phyloP scores from a whole-genome alignment of 2,113 vertebrate species.

The Cephalopterus ornatus region DNA sequence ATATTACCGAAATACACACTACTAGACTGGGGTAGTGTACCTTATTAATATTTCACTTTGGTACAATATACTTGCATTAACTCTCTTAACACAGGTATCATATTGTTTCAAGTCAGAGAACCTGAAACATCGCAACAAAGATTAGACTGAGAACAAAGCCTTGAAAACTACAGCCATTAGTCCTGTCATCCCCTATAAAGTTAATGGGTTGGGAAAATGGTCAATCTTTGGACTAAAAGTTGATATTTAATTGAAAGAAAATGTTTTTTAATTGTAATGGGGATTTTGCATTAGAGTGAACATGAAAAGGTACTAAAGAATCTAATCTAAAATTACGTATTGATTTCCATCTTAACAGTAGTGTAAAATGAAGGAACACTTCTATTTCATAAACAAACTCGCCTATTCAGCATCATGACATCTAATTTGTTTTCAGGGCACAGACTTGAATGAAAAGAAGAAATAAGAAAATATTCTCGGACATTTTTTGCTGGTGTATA shows the following conservation, averaged over 20 bases:
- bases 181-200: slow-evolving; percentile 66
- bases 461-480: not conserved
- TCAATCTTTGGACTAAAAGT: slow-evolving; percentile 71
- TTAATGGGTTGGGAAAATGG: slow-evolving; percentile 73
- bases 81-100: slow-evolving; percentile 62
- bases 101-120: slow-evolving; percentile 58
- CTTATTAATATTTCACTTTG: slow-evolving; percentile 70
- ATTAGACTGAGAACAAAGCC: slow-evolving; percentile 61
- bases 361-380: slow-evolving; percentile 3
- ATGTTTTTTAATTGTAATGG: slow-evolving; percentile 69
- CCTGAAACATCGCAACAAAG: slow-evolving; percentile 55
- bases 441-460: not conserved
- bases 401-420: not conserved
- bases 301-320: slow-evolving; percentile 36
- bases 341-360: not conserved
- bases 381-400: slow-evolving; percentile 16
- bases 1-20: slow-evolving; percentile 54
- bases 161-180: slow-evolving; percentile 68
- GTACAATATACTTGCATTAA: slow-evolving; percentile 68
- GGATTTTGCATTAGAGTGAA: slow-evolving; percentile 48
- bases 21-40: slow-evolving; percentile 14
- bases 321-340: slow-evolving; percentile 12
- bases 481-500: not conserved
- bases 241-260: slow-evolving; percentile 76
- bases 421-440: not conserved